These are phyloP conservation scores for Bhutanitis thaidina DNA, from an alignment of 2,888 invertebrate species.

Conservation along the genomic window DNA sequence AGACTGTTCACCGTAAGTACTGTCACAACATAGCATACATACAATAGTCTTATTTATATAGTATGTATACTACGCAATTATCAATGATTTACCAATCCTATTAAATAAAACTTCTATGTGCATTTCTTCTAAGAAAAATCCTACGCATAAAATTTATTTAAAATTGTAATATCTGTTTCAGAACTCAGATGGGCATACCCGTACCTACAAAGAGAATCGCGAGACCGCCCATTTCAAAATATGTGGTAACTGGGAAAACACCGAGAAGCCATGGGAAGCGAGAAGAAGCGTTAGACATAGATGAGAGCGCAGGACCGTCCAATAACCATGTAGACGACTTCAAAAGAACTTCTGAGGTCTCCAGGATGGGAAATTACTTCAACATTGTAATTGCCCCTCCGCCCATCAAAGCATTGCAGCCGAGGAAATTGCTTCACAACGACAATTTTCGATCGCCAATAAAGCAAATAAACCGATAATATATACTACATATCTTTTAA, in stretches of 20 bases:
- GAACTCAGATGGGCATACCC: slow-evolving; percentile 74
- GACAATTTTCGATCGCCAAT: slow-evolving; percentile 37
- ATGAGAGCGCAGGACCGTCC: slow-evolving; percentile 36
- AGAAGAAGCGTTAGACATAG: slow-evolving; percentile 39
- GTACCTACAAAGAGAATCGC: slow-evolving; percentile 52
- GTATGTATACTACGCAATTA: no score
- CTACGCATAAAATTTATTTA: no score
- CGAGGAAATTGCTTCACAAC: slow-evolving; percentile 53
- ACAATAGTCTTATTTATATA: no score
- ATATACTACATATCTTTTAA: background rate
- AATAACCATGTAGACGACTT: slow-evolving; percentile 40
- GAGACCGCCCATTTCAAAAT: slow-evolving; percentile 35
- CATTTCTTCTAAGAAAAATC: no score
- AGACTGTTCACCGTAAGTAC: slow-evolving; percentile 67
- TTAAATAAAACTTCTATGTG: no score
- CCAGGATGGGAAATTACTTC: slow-evolving; percentile 73
- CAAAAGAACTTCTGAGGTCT: slow-evolving; percentile 53
- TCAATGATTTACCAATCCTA: no score
- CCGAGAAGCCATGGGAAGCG: slow-evolving; percentile 40
- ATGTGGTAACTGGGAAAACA: slow-evolving; percentile 24
- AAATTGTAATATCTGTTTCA: slow-evolving; percentile 42
- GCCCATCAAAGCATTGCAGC: slow-evolving; percentile 64
- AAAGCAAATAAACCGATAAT: slow-evolving; percentile 37
- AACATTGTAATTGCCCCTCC: slow-evolving; percentile 73
- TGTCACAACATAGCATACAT: background rate